A percentile compares a stretch with the other conserved stretches of the same genome.
Evolutionary conservation across 2,797 vertebrate genomes (phyloP).

Genomic region (Lepus oiostolus): DNA sequence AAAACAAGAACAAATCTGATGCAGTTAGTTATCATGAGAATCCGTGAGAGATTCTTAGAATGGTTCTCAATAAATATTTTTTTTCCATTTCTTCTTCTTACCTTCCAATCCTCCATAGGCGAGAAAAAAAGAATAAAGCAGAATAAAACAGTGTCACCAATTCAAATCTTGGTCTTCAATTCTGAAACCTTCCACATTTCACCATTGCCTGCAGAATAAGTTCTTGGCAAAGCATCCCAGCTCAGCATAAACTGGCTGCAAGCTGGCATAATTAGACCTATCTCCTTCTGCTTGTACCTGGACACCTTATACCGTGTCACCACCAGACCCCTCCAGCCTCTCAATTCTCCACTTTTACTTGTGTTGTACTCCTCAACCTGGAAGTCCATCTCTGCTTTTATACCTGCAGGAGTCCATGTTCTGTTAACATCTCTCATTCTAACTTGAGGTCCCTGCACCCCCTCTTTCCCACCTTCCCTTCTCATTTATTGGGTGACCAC

Average conservation of each 20-base stretch:
- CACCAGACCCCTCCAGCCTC: too few species aligned
- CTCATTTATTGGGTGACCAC: background rate
- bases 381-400: background rate
- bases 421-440: background rate
- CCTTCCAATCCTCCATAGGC: background rate
- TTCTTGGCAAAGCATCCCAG: background rate
- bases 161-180: background rate
- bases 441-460: background rate
- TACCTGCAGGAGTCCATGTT: background rate
- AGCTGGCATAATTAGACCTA: background rate
- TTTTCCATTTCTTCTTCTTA: background rate
- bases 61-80: background rate
- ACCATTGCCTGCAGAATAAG: background rate
- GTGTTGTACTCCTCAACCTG: background rate
- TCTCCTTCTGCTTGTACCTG: accelerated
- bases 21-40: background rate
- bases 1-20: background rate
- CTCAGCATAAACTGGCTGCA: background rate
- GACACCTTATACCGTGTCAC: background rate
- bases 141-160: background rate
- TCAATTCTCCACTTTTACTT: background rate
- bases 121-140: constrained; percentile 22
- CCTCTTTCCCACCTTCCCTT: background rate
- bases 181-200: background rate
- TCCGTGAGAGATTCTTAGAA: background rate